Conservation (phyloP, 2,113 vertebrate genomes). For the Coryphaenoides rupestris region DNA sequence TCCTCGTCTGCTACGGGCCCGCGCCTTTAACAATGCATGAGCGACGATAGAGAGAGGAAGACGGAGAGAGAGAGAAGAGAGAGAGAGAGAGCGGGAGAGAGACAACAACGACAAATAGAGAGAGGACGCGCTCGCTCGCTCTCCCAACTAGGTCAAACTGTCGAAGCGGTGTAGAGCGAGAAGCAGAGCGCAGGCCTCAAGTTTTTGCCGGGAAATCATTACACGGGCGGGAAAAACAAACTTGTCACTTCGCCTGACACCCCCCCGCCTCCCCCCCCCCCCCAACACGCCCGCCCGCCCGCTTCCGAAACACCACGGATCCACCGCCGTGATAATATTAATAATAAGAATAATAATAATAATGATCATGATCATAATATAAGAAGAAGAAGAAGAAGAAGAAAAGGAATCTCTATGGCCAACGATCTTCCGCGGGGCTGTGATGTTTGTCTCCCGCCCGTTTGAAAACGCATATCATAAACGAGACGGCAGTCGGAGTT, state of each 20-base stretch:
- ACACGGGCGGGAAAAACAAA: conserved; percentile 79
- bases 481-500: conserved; percentile 87
- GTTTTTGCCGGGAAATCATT: conserved; percentile 81
- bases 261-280: conserved; percentile 76
- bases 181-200: conserved; percentile 78
- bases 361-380: not conserved
- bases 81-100: conserved; percentile 59
- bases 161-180: conserved; percentile 74
- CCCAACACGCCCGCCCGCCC: no score
- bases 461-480: conserved; percentile 97
- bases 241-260: conserved; percentile 78
- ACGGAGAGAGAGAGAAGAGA: conserved; percentile 66
- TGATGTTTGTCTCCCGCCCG: conserved; percentile 81
- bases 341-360: not conserved
- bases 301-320: conserved; percentile 70
- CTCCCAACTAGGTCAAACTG: conserved; percentile 81
- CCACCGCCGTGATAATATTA: conserved; percentile 68
- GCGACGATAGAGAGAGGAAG: conserved; percentile 27
- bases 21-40: conserved; percentile 77
- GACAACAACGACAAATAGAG: conserved; percentile 54
- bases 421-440: conserved; percentile 88
- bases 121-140: conserved; percentile 59
- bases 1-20: conserved; percentile 88
- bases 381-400: not conserved
- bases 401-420: conserved; percentile 73